A percentile compares a stretch with the other conserved stretches of the same genome.
Conservation (phyloP, 2,888 invertebrate species). For the Campoplex nolae region DNA sequence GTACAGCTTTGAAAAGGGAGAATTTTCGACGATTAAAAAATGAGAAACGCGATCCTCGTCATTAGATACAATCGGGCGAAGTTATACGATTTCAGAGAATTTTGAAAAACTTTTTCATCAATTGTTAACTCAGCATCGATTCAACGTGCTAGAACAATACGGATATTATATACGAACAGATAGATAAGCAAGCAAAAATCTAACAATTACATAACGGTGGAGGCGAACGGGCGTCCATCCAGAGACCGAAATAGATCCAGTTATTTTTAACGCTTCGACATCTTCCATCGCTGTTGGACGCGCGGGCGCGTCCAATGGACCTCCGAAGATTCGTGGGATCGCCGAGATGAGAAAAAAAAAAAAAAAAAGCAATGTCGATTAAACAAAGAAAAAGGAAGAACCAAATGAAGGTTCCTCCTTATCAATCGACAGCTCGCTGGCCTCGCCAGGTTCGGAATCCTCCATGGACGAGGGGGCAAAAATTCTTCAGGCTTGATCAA, state of each 20-base stretch:
- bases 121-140: neutral
- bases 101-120: neutral
- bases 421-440: constrained; percentile 64
- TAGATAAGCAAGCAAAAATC: constrained; percentile 78
- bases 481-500: constrained; percentile 38
- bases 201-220: constrained; percentile 81
- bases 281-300: constrained; percentile 78
- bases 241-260: constrained; percentile 82
- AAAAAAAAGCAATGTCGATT: constrained; percentile 9
- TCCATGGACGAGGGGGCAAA: constrained; percentile 19
- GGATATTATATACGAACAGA: constrained; percentile 10
- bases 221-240: constrained; percentile 81
- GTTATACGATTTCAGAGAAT: no score
- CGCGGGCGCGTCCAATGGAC: constrained; percentile 72
- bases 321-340: constrained; percentile 67
- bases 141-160: neutral
- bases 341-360: constrained; percentile 17
- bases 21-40: neutral
- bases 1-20: neutral
- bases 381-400: constrained; percentile 38
- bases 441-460: constrained; percentile 17
- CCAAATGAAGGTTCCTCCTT: constrained; percentile 50
- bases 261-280: constrained; percentile 83
- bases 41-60: neutral
- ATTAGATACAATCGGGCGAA: no score